phyloP scores from a whole-genome alignment of 2,113 vertebrate genomes.

The Saiga tatarica region DNA sequence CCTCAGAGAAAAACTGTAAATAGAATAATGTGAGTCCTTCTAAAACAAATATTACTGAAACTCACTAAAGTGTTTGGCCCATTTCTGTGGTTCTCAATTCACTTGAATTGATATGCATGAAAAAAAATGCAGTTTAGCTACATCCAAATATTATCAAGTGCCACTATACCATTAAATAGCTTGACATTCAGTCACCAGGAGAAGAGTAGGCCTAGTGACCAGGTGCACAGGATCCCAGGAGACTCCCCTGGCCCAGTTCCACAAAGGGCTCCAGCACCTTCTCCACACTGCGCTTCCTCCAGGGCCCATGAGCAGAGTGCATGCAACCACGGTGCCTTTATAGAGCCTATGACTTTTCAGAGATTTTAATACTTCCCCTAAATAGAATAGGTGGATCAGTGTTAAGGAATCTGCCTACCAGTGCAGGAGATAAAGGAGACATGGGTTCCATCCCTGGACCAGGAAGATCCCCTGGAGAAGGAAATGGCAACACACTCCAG shows the following conservation, averaged over 20 bases:
- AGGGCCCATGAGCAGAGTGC: not conserved
- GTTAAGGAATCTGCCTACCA: not conserved
- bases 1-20: not conserved
- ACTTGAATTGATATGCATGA: not conserved
- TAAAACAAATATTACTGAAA: not conserved
- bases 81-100: not conserved
- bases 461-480: not conserved
- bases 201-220: not conserved
- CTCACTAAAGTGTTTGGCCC: not conserved
- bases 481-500: not conserved
- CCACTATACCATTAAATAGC: not conserved
- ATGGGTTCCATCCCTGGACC: not conserved
- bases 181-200: not conserved
- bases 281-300: not conserved
- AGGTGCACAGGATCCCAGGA: not conserved
- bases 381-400: not conserved
- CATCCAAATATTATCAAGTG: not conserved
- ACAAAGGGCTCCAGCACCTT: accelerated
- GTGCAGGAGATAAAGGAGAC: not conserved
- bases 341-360: not conserved
- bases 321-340: not conserved
- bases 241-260: accelerated
- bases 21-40: not conserved
- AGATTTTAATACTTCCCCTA: not conserved
- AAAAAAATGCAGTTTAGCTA: not conserved